Percentiles rank a stretch among this genome's conserved stretches.
Evolutionary conservation across 2,797 vertebrate species (phyloP).

Genomic region (Microctenopoma steveboyesi): DNA sequence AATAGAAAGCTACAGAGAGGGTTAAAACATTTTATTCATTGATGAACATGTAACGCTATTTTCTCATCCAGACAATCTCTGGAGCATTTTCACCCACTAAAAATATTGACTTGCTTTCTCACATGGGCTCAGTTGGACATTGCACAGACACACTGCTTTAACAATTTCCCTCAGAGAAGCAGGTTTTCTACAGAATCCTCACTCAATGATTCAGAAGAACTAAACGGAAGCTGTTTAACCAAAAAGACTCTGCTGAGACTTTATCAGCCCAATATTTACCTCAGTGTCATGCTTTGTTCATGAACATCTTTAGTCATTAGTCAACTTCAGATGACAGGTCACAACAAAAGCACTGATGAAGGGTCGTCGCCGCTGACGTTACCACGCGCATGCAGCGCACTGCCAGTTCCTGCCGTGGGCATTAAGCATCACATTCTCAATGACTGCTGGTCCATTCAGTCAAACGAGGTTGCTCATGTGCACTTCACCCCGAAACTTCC

Average conservation of each 20-base stretch:
- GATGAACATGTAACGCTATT: too few relatives aligned
- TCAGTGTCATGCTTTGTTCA: slow-evolving; percentile 2
- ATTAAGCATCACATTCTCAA: slow-evolving; percentile 15
- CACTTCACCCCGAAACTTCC: slow-evolving; percentile 21
- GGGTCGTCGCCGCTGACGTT: slow-evolving; percentile 15
- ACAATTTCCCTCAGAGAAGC: background rate
- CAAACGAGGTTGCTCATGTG: slow-evolving; percentile 14
- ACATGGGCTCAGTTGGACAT: too few relatives aligned
- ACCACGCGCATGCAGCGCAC: slow-evolving; percentile 10
- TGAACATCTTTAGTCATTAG: slow-evolving; percentile 7
- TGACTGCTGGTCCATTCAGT: slow-evolving; percentile 10
- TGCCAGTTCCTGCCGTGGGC: slow-evolving; percentile 28
- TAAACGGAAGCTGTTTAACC: slow-evolving; percentile 20
- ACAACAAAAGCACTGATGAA: slow-evolving; percentile 18
- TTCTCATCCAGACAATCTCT: too few relatives aligned
- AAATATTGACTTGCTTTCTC: too few relatives aligned
- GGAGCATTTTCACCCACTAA: too few relatives aligned
- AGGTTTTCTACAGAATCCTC: background rate
- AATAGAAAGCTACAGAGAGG: too few relatives aligned
- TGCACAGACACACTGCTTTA: too few relatives aligned
- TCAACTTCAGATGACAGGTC: background rate
- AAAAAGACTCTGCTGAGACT: slow-evolving; percentile 9
- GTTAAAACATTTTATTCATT: too few relatives aligned
- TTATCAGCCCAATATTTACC: slow-evolving; percentile 6
- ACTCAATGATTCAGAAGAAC: background rate